Conservation (phyloP, 2,113 vertebrate species). For the Gobius niger region DNA sequence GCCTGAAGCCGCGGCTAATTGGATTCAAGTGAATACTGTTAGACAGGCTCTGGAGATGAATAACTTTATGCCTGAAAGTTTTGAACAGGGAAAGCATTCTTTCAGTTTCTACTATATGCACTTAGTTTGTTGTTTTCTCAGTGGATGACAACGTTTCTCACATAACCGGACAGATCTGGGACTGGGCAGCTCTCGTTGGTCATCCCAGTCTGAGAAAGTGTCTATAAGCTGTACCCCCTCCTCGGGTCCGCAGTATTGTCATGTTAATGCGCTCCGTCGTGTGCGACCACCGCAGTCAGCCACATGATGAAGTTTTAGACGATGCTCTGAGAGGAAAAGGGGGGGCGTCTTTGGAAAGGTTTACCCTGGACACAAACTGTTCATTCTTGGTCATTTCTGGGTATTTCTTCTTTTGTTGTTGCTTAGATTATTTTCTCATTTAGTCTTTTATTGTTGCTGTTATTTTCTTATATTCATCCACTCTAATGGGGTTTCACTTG, state of each 20-base stretch:
- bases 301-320: conserved; percentile 60
- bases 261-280: conserved; percentile 58
- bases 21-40: conserved; percentile 39
- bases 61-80: conserved; percentile 5
- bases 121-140: not conserved
- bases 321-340: conserved; percentile 8
- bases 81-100: not conserved
- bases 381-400: not conserved
- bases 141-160: conserved; percentile 12
- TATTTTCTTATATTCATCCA: no score
- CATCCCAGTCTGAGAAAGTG: conserved; percentile 40
- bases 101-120: not conserved
- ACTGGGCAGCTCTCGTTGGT: not conserved
- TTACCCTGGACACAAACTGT: not conserved
- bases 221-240: conserved; percentile 16
- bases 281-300: conserved; percentile 57
- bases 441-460: no score
- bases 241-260: conserved; percentile 36
- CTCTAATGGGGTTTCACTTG: no score
- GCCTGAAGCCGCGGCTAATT: conserved; percentile 37
- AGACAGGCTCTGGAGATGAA: conserved; percentile 5
- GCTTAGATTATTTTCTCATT: no score
- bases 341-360: conserved; percentile 48
- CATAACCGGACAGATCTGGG: conserved; percentile 19
- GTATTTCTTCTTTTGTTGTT: not conserved